These are phyloP conservation scores for Sciurus carolinensis DNA, from an alignment of 2,797 vertebrate genomes.

Conservation along the genomic window DNA sequence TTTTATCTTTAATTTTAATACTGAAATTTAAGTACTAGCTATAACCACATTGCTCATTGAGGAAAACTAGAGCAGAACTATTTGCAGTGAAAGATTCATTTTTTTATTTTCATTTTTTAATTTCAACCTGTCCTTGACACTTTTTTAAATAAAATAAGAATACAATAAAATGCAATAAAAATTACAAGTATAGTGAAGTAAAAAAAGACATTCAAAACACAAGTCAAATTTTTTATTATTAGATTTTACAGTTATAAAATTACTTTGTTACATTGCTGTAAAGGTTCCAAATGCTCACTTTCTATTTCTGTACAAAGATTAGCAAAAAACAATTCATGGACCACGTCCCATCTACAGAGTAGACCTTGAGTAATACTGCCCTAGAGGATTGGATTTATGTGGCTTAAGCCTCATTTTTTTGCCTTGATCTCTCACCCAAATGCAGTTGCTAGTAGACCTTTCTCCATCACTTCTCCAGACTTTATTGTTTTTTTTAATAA, in stretches of 20 bases:
- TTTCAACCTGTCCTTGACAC: slow-evolving; percentile 18
- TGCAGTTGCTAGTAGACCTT: background rate
- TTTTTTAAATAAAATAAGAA: slow-evolving; percentile 19
- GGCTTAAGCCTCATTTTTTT: background rate
- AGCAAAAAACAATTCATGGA: background rate
- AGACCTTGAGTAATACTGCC: background rate
- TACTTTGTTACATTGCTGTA: background rate
- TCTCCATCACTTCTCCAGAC: background rate
- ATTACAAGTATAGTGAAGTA: slow-evolving; percentile 1
- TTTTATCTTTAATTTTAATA: slow-evolving; percentile 28
- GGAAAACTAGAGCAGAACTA: background rate
- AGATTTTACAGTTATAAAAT: slow-evolving; percentile 50
- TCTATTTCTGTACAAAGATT: slow-evolving; percentile 21
- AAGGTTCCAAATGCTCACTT: slow-evolving; percentile 34
- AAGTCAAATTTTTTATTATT: slow-evolving; percentile 47
- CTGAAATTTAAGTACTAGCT: slow-evolving; percentile 5
- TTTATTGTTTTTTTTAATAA: background rate
- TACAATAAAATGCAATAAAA: slow-evolving; percentile 28
- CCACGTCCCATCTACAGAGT: background rate
- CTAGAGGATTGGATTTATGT: background rate
- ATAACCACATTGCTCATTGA: slow-evolving; percentile 29
- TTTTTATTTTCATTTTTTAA: slow-evolving; percentile 13
- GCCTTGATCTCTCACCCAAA: background rate
- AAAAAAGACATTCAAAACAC: background rate
- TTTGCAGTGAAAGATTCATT: background rate